Evolutionary conservation across 1,140 invertebrate genomes (phyloP).

Genomic region (Limonius californicus): DNA sequence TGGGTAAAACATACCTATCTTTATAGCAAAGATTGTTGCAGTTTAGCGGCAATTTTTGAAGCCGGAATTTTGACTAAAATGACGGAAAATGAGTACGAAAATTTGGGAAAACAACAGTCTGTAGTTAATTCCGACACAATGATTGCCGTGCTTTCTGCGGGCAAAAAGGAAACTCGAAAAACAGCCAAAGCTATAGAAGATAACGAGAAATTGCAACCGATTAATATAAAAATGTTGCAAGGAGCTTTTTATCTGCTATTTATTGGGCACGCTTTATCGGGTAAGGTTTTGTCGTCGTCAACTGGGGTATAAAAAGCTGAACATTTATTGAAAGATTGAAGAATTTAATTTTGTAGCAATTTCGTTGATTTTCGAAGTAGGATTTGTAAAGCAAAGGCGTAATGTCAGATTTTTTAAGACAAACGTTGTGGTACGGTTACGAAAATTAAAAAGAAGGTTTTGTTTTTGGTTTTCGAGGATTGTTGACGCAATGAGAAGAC

Average conservation of each 20-base stretch:
- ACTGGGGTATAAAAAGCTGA: not conserved
- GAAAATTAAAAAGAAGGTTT: slow-evolving; percentile 18
- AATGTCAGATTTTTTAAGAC: not conserved
- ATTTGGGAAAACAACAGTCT: slow-evolving; percentile 54
- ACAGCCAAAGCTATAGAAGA: slow-evolving; percentile 36
- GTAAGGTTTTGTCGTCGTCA: slow-evolving; percentile 35
- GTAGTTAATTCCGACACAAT: slow-evolving; percentile 45
- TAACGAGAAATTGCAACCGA: slow-evolving; percentile 52
- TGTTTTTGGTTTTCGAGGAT: slow-evolving; percentile 16
- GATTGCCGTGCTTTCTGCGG: slow-evolving; percentile 33
- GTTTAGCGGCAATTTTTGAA: slow-evolving; percentile 66
- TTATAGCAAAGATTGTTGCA: slow-evolving; percentile 32
- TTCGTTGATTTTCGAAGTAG: slow-evolving; percentile 27
- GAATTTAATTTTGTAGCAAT: slow-evolving; percentile 17
- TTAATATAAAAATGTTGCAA: slow-evolving; percentile 61
- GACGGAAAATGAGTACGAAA: slow-evolving; percentile 65
- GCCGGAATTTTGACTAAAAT: slow-evolving; percentile 67
- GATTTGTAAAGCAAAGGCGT: slow-evolving; percentile 27
- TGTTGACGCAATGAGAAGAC: slow-evolving; percentile 21
- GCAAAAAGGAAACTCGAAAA: slow-evolving; percentile 36
- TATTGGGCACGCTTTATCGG: slow-evolving; percentile 54
- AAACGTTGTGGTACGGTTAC: not conserved
- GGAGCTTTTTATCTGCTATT: slow-evolving; percentile 62
- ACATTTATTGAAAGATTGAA: no score
- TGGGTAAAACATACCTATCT: no score